phyloP scores from a whole-genome alignment of 1,140 invertebrate genomes.

The Drosophila repletoides region DNA sequence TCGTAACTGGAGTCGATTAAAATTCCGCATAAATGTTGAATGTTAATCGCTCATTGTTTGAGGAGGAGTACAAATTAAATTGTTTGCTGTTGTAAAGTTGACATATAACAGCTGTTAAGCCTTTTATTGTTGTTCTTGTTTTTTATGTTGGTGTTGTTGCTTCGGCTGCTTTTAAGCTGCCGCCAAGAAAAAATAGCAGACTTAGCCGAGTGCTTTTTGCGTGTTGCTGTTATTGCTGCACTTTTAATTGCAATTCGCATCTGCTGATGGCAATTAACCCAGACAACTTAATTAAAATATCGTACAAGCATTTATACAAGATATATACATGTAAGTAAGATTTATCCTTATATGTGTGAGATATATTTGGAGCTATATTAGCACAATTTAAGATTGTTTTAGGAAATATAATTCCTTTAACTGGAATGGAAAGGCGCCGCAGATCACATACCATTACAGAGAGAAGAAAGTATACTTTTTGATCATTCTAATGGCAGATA shows the following conservation, averaged over 20 bases:
- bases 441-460: no score
- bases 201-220: conserved; percentile 54
- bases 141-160: conserved; percentile 11
- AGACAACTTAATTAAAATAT: conserved; percentile 75
- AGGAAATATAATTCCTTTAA: no score
- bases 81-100: conserved; percentile 68
- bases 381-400: no score
- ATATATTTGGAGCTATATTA: background rate
- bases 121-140: conserved; percentile 6
- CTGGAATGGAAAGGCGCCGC: no score
- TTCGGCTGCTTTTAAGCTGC: conserved; percentile 57
- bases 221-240: conserved; percentile 35
- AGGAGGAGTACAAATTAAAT: conserved; percentile 71
- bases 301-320: background rate
- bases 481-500: no score
- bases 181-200: conserved; percentile 36
- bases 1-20: conserved; percentile 64
- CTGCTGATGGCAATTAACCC: conserved; percentile 58
- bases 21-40: conserved; percentile 71
- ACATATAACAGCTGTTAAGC: conserved; percentile 59
- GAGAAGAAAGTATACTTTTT: no score
- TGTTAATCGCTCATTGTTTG: conserved; percentile 78
- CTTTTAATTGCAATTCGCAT: conserved; percentile 66
- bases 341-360: conserved; percentile 3
- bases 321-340: background rate